Conservation (phyloP, 2,113 vertebrate genomes). For the Scortum barcoo region DNA sequence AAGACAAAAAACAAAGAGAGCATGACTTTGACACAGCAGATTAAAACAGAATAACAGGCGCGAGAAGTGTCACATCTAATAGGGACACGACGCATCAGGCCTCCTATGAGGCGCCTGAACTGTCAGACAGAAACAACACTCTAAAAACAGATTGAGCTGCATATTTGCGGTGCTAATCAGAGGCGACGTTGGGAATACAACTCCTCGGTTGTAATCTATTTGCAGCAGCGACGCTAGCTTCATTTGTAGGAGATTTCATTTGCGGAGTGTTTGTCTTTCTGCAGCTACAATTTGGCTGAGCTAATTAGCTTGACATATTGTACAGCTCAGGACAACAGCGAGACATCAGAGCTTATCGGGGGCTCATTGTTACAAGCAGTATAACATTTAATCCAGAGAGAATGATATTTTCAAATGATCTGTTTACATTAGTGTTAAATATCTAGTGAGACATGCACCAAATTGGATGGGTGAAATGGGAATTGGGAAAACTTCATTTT, state of each 20-base stretch:
- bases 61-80: conserved; percentile 79
- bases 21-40: conserved; percentile 62
- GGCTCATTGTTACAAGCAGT: conserved; percentile 35
- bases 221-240: conserved; percentile 57
- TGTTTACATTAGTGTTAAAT: conserved; percentile 11
- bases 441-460: conserved; percentile 17
- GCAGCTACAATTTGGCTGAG: conserved; percentile 54
- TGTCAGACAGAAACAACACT: conserved; percentile 62
- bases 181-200: conserved; percentile 71
- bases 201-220: conserved; percentile 68
- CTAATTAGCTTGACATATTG: conserved; percentile 67
- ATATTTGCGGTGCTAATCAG: conserved; percentile 63
- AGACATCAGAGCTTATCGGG: conserved; percentile 54
- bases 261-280: conserved; percentile 65
- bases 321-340: conserved; percentile 58
- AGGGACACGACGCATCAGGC: conserved; percentile 66
- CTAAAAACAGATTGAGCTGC: conserved; percentile 57
- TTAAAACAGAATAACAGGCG: conserved; percentile 74
- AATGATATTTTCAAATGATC: conserved; percentile 20
- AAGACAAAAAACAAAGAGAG: conserved; percentile 41
- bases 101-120: conserved; percentile 53
- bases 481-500: neutral
- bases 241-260: conserved; percentile 71
- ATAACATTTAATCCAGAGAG: conserved; percentile 32
- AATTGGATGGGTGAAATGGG: neutral